Base-by-base conservation (phyloP, 2,888 invertebrate species). In the Darwinula stevensoni region DNA sequence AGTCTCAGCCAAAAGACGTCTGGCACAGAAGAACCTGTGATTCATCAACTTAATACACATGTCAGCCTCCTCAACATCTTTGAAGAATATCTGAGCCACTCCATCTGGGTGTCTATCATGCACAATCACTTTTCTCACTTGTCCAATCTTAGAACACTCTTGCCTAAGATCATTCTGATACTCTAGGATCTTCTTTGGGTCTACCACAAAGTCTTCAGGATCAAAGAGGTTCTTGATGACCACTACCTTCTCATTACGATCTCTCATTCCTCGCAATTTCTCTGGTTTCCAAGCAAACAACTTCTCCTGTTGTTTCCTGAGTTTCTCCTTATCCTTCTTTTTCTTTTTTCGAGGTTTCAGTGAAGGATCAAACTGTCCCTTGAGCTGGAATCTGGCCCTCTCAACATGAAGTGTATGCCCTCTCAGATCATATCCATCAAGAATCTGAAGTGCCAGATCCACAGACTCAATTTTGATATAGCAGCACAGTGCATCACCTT, bases 201-300 rank as follows among this genome's bases (percentile, higher is more conserved):
- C 75, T 36, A 65, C 64, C 54, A 84, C 76, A 54, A 97, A 88
- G 42, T 78, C 67, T 36, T 67, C 59, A 0, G 82, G 72, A 36
- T 70, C 66, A 51, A 97, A 99, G 33, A 88, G 61, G 51, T 94
- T 88, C 49, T 78, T 84, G 6, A 97, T 62, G 31, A 97, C 72
- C 1, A 97, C 84, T 31, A 76, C 63, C 46, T 68, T 67, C 49
- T 97, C 94, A 49, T 76, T 68, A 47, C 78, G 82, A 1, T 68
- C 63, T 31, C 84, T 61, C 44, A 78, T 75, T 2, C 78, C 80
- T 17, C 69, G 56, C 47, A 76, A 61, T 48, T 76, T 78, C 42
- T 94, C 91, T 1, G 91, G 88, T 36, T 78, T 61, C 97, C 97
- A 97, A 49, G 84, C 88, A 49, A 97, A 78, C 31, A 91, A 55